phyloP scores from a whole-genome alignment of 2,888 invertebrate genomes.

The Limnephilus lunatus region DNA sequence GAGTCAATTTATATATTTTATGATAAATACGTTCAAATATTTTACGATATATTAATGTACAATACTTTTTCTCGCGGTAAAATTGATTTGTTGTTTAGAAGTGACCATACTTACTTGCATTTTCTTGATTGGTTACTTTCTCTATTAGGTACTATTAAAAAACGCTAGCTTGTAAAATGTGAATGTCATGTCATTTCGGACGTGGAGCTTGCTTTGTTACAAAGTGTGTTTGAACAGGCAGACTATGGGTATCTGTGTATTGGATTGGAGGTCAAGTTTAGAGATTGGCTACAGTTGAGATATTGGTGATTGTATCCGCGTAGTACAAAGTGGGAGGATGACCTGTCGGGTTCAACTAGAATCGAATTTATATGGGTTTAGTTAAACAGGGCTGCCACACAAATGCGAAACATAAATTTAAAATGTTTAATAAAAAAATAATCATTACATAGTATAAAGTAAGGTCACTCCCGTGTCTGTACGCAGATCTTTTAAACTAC shows the following conservation, averaged over 20 bases:
- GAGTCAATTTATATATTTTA: neutral
- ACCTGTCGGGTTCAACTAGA: slow-evolving; percentile 34
- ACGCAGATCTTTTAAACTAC: too few relatives aligned
- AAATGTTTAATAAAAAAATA: neutral
- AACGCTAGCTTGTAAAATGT: neutral
- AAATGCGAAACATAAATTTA: neutral
- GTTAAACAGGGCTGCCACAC: neutral
- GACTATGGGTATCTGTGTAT: slow-evolving; percentile 17
- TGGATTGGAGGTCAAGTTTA: slow-evolving; percentile 40
- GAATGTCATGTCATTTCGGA: slow-evolving; percentile 2
- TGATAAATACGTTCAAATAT: neutral
- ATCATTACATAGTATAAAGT: neutral
- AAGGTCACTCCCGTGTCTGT: too few relatives aligned
- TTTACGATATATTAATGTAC: neutral
- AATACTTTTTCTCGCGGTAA: neutral
- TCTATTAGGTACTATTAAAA: neutral
- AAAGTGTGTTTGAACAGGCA: neutral
- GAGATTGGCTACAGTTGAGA: neutral
- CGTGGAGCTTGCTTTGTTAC: neutral
- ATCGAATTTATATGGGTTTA: neutral
- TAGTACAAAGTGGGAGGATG: slow-evolving; percentile 36
- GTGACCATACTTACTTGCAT: neutral
- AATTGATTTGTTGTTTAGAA: neutral
- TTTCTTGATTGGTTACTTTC: neutral
- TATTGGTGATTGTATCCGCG: slow-evolving; percentile 36